Conservation (phyloP, 2,797 vertebrate genomes). For the Spatula clypeata region DNA sequence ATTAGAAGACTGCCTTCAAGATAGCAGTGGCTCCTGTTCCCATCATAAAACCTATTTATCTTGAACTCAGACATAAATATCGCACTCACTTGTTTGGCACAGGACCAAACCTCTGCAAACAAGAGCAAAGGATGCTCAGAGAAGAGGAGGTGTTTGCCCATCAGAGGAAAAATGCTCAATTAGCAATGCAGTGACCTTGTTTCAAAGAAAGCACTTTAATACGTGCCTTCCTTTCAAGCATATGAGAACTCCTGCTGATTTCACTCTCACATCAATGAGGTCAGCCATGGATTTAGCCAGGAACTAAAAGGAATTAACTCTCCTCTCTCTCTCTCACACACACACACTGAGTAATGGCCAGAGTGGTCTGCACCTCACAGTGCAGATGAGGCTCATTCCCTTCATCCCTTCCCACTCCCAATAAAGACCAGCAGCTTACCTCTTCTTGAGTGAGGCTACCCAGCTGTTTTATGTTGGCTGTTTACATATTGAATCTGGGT, state of each 20-base stretch:
- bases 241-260: conserved; percentile 50
- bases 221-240: neutral
- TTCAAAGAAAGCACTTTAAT: conserved; percentile 49
- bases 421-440: neutral
- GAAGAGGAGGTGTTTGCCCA: conserved; percentile 4
- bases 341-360: neutral
- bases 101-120: conserved; percentile 1
- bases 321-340: neutral
- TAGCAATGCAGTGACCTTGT: conserved; percentile 43
- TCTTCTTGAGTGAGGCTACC: neutral
- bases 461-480: neutral
- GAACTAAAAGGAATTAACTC: conserved; percentile 62
- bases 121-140: conserved; percentile 19
- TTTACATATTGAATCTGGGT: neutral
- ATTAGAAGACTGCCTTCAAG: conserved; percentile 18
- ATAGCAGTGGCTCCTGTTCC: neutral
- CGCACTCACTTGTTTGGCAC: conserved; percentile 1
- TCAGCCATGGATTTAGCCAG: conserved; percentile 42
- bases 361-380: neutral
- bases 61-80: conserved; percentile 14
- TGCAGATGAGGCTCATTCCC: neutral
- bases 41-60: neutral
- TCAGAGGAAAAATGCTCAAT: conserved; percentile 43
- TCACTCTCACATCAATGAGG: conserved; percentile 52
- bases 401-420: neutral